Evolutionary conservation across 2,888 invertebrate genomes (phyloP).

Genomic region (Crocallis elinguaria): DNA sequence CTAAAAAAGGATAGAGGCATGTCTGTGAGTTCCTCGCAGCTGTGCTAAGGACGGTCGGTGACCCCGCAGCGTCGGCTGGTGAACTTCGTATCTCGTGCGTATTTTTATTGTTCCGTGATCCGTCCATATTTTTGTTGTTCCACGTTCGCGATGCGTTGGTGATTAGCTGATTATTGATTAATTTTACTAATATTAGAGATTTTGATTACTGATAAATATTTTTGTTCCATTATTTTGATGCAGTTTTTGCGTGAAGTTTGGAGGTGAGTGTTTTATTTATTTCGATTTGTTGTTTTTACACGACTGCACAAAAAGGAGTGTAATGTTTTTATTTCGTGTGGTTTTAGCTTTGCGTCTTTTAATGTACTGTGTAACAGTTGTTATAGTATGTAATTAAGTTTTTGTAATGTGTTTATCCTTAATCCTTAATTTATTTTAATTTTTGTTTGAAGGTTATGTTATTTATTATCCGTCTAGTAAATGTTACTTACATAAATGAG

Average conservation of each 20-base stretch:
- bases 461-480: no score
- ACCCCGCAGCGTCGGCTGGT: slow-evolving; percentile 78
- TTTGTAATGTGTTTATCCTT: no score
- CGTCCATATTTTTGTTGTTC: slow-evolving; percentile 41
- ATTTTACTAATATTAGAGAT: slow-evolving; percentile 20
- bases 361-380: no score
- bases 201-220: not conserved
- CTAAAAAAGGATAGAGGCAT: slow-evolving; percentile 64
- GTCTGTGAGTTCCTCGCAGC: slow-evolving; percentile 68
- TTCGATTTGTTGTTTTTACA: no score
- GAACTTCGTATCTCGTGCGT: slow-evolving; percentile 82
- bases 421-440: no score
- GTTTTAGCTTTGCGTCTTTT: no score
- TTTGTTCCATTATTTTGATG: slow-evolving; percentile 5
- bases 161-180: slow-evolving; percentile 35
- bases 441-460: no score
- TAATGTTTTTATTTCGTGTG: no score
- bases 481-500: no score
- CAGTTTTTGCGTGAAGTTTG: slow-evolving; percentile 2
- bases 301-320: no score
- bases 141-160: slow-evolving; percentile 44
- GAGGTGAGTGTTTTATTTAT: slow-evolving; percentile 15
- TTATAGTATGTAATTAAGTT: no score
- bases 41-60: slow-evolving; percentile 84
- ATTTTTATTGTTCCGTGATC: slow-evolving; percentile 53